A percentile compares a stretch with the other conserved stretches of the same genome.
Conservation (phyloP, 2,113 vertebrate species). For the Struthidea cinerea region DNA sequence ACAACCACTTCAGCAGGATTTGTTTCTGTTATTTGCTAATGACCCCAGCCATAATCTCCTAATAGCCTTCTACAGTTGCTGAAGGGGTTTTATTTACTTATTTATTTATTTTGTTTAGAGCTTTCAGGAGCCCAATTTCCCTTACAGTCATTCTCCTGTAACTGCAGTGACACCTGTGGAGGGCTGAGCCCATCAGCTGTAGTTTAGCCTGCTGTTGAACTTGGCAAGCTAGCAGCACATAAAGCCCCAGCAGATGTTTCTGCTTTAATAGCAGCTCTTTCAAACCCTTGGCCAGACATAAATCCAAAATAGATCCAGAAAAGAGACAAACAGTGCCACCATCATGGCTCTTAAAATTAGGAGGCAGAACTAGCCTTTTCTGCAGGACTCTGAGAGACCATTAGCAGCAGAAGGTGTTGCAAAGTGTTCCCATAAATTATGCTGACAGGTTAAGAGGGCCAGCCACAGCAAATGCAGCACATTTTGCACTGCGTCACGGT, state of each 20-base stretch:
- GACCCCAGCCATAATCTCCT: background rate
- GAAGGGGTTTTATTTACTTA: background rate
- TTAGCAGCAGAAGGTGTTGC: background rate
- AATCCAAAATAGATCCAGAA: slow-evolving; percentile 21
- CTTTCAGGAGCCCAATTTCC: background rate
- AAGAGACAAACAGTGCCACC: slow-evolving; percentile 21
- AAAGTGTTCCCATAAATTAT: background rate
- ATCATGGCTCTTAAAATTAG: slow-evolving; percentile 32
- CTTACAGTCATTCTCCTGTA: background rate
- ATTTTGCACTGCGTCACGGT: background rate
- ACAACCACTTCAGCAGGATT: background rate
- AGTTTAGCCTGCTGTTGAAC: slow-evolving; percentile 12
- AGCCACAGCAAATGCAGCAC: background rate
- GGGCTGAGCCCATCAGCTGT: background rate
- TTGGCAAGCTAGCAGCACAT: background rate
- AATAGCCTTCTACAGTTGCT: background rate
- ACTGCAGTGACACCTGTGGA: slow-evolving; percentile 27
- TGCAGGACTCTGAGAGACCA: background rate
- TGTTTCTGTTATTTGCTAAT: background rate
- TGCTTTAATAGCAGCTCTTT: slow-evolving; percentile 14
- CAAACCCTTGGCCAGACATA: slow-evolving; percentile 11
- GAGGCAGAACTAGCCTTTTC: slow-evolving; percentile 18
- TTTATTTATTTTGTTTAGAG: background rate
- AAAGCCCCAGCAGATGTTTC: slow-evolving; percentile 20
- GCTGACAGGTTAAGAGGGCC: background rate